Evolutionary conservation across 92 coral and sea anemone species (phyloP), one percentile per base, ranked within the genome.

Genomic region (Zoanthus sansibaricus): DNA sequence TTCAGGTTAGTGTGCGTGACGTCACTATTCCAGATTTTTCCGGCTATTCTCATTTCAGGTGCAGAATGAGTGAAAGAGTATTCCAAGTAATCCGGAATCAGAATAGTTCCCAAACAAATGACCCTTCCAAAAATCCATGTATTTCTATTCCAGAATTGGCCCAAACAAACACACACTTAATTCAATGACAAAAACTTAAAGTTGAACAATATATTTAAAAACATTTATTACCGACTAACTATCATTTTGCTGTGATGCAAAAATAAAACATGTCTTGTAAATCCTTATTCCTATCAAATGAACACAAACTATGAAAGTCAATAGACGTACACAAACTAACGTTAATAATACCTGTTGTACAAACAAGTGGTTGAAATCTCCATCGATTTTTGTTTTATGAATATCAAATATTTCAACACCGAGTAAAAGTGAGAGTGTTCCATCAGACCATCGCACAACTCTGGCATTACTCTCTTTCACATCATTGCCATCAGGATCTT

Each of bases 381-480:
- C 99, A 55, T 97, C 99, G 44, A 97, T 94, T 78, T 87, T 89
- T 54, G 98, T 97, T 52, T 97, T 97, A 83, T 97, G 99, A 88
- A 97, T 94, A 89, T 97, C 99, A 92, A 97, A 97, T 47, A 97
- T 98, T 56, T 97, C 99, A 70, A 91, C 97, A 32, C 98, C 98
- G 55, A 97, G 92, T 55, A 97, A 94, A 31, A 97, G 89, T 47
- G 99, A 97, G 72, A 90, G 76, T 5, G 99, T 90, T n/a, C 99
- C 99, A 92, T 97, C 99, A 15, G 97, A 93, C 99, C 99, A 97
- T 32, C 97, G 90, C 54, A 97, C 99, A 83, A 97, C 87, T 71
- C 99, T 93, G 13, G 96, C 99, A 92, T 97, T 97, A 71, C 99
- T 97, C 83, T 97, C 99, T 76, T 97, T 97, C 13, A 97, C 86